These are phyloP conservation scores for Nannospalax galili DNA, from an alignment of 2,113 vertebrate species.

Conservation along the genomic window DNA sequence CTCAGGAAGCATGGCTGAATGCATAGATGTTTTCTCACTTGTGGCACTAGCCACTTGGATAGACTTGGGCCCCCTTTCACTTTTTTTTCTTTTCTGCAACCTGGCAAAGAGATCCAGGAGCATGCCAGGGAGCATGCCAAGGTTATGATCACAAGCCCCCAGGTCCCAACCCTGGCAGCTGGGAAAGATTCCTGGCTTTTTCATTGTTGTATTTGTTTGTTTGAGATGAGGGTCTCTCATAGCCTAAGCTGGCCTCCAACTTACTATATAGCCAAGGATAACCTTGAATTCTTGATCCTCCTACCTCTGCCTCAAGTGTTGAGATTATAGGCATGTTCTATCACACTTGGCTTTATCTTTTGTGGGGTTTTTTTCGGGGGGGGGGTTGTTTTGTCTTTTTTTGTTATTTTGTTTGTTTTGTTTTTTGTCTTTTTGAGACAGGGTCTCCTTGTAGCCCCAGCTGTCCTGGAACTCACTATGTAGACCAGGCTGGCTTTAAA, in stretches of 20 bases:
- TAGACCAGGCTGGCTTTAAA: no score
- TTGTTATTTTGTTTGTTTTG: no score
- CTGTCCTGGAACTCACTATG: no score
- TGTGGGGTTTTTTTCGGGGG: no score
- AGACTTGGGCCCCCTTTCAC: neutral
- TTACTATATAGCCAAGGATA: neutral
- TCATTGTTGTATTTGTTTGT: neutral
- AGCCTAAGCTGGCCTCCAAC: neutral
- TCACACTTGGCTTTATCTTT: neutral
- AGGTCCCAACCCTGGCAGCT: neutral
- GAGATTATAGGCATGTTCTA: neutral
- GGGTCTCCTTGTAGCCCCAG: no score
- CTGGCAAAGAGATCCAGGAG: neutral
- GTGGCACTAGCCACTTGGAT: neutral
- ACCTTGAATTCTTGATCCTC: neutral
- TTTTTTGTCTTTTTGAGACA: no score
- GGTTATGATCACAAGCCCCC: neutral
- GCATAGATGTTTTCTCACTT: neutral
- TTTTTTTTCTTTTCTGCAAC: neutral
- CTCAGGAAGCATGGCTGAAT: neutral
- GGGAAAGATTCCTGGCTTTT: neutral
- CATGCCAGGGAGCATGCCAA: no score
- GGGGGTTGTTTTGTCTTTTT: no score
- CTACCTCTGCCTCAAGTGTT: no score
- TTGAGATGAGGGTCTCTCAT: neutral